Evolutionary conservation across 2,797 vertebrate species (phyloP).

Genomic region (Dendrocincla fuliginosa): DNA sequence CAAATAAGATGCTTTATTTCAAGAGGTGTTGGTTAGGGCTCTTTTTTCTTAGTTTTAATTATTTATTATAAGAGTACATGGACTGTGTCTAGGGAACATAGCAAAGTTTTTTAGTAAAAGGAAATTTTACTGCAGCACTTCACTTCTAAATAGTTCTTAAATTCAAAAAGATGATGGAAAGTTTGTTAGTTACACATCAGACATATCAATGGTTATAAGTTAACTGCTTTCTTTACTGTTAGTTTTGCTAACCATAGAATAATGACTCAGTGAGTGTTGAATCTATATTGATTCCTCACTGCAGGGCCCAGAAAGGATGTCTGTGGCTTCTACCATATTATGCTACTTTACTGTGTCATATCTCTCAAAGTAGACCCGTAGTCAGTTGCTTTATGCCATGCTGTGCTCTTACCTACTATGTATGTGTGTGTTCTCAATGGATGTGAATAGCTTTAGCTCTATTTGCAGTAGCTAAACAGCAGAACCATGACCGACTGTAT

Average conservation of each 20-base stretch:
- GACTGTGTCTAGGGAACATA: neutral
- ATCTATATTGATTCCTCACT: neutral
- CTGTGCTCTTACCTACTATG: neutral
- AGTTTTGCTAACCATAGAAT: neutral
- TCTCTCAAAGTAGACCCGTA: neutral
- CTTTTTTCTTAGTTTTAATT: neutral
- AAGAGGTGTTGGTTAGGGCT: neutral
- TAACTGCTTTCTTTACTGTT: neutral
- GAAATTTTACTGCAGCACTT: neutral
- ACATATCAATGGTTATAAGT: neutral
- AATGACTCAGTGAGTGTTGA: neutral
- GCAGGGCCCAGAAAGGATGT: neutral
- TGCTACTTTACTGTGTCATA: neutral
- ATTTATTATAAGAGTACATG: neutral
- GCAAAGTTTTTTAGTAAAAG: neutral
- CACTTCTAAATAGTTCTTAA: neutral
- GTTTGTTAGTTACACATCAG: neutral
- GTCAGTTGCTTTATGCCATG: neutral
- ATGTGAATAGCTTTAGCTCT: neutral
- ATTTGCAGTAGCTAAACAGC: neutral
- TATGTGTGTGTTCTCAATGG: neutral
- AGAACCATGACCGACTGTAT: neutral
- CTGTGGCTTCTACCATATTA: neutral
- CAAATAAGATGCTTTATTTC: neutral
- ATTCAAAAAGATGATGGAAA: neutral